Evolutionary conservation across 2,888 invertebrate genomes (phyloP), one percentile per base, ranked within the genome.

Genomic region (Erebia palarica): DNA sequence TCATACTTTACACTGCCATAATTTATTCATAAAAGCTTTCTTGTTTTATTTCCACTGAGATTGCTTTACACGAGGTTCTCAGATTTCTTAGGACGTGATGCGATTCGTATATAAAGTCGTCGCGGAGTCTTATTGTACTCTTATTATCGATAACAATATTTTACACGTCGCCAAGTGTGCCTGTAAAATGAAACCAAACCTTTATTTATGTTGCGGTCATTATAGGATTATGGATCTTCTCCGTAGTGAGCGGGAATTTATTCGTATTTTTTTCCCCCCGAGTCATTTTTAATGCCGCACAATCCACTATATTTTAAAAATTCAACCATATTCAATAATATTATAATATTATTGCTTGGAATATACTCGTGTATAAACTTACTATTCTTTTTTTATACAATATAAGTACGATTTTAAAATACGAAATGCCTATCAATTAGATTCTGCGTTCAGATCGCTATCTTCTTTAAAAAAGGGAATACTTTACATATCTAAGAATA

Each of bases 1-100:
- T 93, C 92, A 93, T 91, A 91, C 86, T 91, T 91, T 89, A 91
- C 90, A 91, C 88, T 89, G 88, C 88, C 82, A 88, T 92, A 92
- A 92, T 90, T 92, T 92, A 93, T 93, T 92, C 89, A 86, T 86
- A 86, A 85, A 86, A 79, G 78, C 82, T 84, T 86, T 87, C 86
- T 88, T 88, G 85, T 91, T 92, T 91, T 90, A 89, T 90, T 87
- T 86, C 81, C 80, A 82, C 78, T 73, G 77, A 85, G 88, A 87
- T 91, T 86, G 82, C 84, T 88, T 90, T 88, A 90, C 91, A 88
- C 81, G 86, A 83, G 86, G 87, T 84, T 89, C 89, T 92, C 89
- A 82, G 86, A 88, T 92, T 88, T 88, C 91, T 86, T 82, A 84
- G 87, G 87, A 88, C 89, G 91, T 91, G 91, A 90, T 82, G 86